Conservation (phyloP, 2,113 vertebrate genomes). For the Hyperopisus bebe region DNA sequence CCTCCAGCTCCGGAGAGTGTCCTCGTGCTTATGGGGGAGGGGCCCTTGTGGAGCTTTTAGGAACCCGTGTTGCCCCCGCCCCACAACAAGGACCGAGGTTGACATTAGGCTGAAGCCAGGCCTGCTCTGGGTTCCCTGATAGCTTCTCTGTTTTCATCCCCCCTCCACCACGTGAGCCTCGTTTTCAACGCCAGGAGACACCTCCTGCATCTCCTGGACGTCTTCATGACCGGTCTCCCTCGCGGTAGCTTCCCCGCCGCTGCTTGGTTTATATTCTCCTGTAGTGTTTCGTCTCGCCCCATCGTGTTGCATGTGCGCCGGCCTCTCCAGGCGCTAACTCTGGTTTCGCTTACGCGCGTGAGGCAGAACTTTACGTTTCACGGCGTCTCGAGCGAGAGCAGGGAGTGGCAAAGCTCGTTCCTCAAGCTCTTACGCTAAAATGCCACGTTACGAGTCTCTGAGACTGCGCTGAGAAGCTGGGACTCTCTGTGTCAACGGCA, state of each 20-base stretch:
- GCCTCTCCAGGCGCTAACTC: not conserved
- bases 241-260: not conserved
- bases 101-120: not conserved
- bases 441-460: constrained; percentile 31
- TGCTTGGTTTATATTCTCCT: not conserved
- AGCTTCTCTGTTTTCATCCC: not conserved
- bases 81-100: not conserved
- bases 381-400: constrained; percentile 48
- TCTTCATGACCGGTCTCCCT: not conserved
- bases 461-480: constrained; percentile 50
- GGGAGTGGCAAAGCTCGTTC: constrained; percentile 48
- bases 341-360: constrained; percentile 24
- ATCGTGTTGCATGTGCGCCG: not conserved
- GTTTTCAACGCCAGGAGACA: not conserved
- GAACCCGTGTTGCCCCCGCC: not conserved
- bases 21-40: not conserved
- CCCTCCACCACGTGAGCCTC: not conserved
- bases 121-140: not conserved
- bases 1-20: constrained; percentile 40
- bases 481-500: constrained; percentile 34
- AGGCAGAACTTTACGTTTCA: constrained; percentile 40
- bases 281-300: not conserved
- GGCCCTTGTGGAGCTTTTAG: not conserved
- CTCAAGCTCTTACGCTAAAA: constrained; percentile 45
- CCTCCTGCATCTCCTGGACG: not conserved